A percentile compares a stretch with the other conserved stretches of the same genome.
Evolutionary conservation across 2,888 invertebrate genomes (phyloP).

Genomic region (Caenorhabditis sulstoni): DNA sequence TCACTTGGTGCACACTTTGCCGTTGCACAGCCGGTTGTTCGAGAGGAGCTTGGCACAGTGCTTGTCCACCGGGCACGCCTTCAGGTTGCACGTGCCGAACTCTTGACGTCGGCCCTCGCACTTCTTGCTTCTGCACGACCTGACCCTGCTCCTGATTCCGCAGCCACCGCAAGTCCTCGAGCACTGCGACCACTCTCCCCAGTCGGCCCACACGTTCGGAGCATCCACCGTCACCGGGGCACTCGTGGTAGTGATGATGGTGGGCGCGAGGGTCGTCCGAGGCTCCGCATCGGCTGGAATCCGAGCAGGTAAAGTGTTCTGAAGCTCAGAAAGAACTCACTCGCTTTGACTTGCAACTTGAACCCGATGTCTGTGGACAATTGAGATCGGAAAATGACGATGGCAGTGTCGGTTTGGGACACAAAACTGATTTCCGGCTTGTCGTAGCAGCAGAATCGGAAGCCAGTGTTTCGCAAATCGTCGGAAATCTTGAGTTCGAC

Average conservation of each 20-base stretch:
- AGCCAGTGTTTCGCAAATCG: slow-evolving; percentile 78
- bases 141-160: slow-evolving; percentile 72
- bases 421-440: slow-evolving; percentile 91
- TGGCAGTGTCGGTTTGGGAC: slow-evolving; percentile 95
- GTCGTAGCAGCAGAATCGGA: slow-evolving; percentile 78
- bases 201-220: slow-evolving; percentile 72
- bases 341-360: slow-evolving; percentile 66
- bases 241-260: slow-evolving; percentile 65
- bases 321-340: slow-evolving; percentile 52
- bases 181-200: slow-evolving; percentile 78
- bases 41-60: slow-evolving; percentile 71
- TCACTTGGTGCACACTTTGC: slow-evolving; percentile 70
- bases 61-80: slow-evolving; percentile 75
- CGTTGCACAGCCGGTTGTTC: slow-evolving; percentile 72
- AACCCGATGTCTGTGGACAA: slow-evolving; percentile 75
- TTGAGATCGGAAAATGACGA: slow-evolving; percentile 84
- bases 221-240: slow-evolving; percentile 66
- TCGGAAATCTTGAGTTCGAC: slow-evolving; percentile 78
- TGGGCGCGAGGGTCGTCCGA: slow-evolving; percentile 66
- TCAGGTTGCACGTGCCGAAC: slow-evolving; percentile 77
- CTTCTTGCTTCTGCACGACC: slow-evolving; percentile 71
- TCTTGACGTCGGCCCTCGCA: slow-evolving; percentile 78
- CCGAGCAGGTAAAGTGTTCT: background rate
- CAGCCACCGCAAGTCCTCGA: slow-evolving; percentile 78
- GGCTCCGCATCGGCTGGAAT: slow-evolving; percentile 57